Conservation (phyloP, 92 coral and sea anemone genomes). For the Umimayanthus kanabou region DNA sequence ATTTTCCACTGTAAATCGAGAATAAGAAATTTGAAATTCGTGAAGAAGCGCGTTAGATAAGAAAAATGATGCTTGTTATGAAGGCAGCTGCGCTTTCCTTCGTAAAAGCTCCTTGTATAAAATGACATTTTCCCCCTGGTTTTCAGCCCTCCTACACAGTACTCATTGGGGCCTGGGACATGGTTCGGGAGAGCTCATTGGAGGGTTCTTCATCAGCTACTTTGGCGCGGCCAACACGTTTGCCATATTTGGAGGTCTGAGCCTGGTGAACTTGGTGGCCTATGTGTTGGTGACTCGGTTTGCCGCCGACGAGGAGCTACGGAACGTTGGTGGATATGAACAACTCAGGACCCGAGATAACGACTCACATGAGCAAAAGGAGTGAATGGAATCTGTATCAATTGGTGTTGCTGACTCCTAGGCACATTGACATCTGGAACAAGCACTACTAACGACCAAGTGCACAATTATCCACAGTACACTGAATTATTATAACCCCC, state of each 20-base stretch:
- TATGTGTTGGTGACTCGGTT: constrained; percentile 69
- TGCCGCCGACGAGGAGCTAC: constrained; percentile 31
- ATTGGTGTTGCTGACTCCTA: neutral
- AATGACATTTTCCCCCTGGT: too few species aligned
- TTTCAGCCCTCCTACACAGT: constrained; percentile 77
- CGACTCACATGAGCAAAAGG: neutral
- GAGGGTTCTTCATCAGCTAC: constrained; percentile 81
- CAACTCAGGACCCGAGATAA: constrained; percentile 19
- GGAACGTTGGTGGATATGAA: constrained; percentile 44
- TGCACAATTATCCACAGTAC: too few species aligned
- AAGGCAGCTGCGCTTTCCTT: neutral
- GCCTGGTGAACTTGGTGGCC: constrained; percentile 60
- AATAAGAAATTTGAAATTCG: too few species aligned
- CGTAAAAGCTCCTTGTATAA: too few species aligned
- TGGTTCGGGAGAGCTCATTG: constrained; percentile 91
- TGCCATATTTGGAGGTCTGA: constrained; percentile 73
- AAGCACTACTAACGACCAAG: neutral
- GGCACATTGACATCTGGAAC: neutral
- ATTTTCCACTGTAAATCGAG: too few species aligned
- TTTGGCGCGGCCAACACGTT: constrained; percentile 81
- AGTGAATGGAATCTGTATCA: neutral
- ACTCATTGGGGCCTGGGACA: constrained; percentile 95
- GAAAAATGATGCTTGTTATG: too few species aligned
- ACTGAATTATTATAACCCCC: too few species aligned
- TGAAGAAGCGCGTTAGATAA: too few species aligned